Evolutionary conservation across 2,888 invertebrate species (phyloP).

Genomic region (Drosophila suboccidentalis): DNA sequence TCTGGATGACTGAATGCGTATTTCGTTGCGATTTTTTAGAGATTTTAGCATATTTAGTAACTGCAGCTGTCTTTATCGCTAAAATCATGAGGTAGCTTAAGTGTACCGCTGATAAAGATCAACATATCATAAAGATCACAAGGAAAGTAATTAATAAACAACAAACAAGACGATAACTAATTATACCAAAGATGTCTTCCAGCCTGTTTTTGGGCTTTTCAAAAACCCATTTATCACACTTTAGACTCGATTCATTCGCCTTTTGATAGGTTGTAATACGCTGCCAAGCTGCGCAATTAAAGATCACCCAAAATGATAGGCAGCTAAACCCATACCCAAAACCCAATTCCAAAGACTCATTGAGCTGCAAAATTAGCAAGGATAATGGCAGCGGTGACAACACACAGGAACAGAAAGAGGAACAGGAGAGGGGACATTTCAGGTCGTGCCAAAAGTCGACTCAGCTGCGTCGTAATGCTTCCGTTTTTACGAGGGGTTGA

Average conservation of each 20-base stretch:
- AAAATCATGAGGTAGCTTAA: slow-evolving; percentile 11
- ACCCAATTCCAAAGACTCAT: slow-evolving; percentile 67
- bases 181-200: slow-evolving; percentile 40
- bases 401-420: slow-evolving; percentile 52
- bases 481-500: slow-evolving; percentile 64
- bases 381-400: slow-evolving; percentile 82
- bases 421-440: slow-evolving; percentile 8
- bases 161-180: slow-evolving; percentile 70
- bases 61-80: slow-evolving; percentile 34
- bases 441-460: slow-evolving; percentile 70
- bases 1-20: slow-evolving; percentile 42
- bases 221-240: slow-evolving; percentile 83
- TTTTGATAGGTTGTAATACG: slow-evolving; percentile 68
- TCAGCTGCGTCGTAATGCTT: slow-evolving; percentile 75
- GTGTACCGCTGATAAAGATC: slow-evolving; percentile 39
- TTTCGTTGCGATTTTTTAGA: neutral
- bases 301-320: slow-evolving; percentile 57
- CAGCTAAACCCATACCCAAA: slow-evolving; percentile 50
- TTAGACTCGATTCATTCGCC: slow-evolving; percentile 46
- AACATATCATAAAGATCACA: slow-evolving; percentile 40
- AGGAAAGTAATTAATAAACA: slow-evolving; percentile 57
- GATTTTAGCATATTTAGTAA: neutral
- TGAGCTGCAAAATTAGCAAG: slow-evolving; percentile 83
- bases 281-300: slow-evolving; percentile 78
- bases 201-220: slow-evolving; percentile 49